Conservation (phyloP, 2,113 vertebrate species). For the Athene cunicularia region DNA sequence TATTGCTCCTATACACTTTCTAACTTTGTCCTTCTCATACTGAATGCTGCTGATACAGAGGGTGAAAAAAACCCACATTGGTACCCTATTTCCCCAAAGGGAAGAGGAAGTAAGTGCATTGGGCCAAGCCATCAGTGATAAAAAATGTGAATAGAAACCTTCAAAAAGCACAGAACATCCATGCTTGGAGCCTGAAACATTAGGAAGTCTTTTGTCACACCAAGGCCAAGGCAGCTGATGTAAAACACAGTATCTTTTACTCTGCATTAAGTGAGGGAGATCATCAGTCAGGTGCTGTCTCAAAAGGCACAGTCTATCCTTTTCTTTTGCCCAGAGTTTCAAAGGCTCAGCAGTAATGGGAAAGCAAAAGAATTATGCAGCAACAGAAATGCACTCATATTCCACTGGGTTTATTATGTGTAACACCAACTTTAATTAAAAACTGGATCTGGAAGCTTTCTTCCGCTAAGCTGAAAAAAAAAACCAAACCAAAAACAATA, state of each 20-base stretch:
- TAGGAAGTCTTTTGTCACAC: neutral
- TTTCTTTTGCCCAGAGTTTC: neutral
- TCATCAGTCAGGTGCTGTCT: neutral
- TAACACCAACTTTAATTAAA: neutral
- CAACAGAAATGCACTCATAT: neutral
- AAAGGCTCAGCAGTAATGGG: neutral
- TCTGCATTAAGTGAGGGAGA: neutral
- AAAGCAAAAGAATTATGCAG: neutral
- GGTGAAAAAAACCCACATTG: neutral
- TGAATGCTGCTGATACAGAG: neutral
- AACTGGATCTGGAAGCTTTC: neutral
- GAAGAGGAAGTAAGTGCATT: neutral
- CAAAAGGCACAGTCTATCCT: neutral
- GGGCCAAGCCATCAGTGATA: neutral
- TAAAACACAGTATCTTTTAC: neutral
- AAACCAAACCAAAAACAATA: neutral
- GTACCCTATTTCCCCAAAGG: rapidly evolving
- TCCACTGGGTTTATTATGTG: neutral
- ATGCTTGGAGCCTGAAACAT: neutral
- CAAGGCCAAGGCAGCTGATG: neutral
- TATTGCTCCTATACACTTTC: neutral
- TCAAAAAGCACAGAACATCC: neutral
- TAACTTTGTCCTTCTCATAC: neutral
- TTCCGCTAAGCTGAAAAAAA: neutral
- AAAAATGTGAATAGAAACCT: neutral